Base-by-base conservation (phyloP, 2,113 vertebrate species). In the Rallus limicola region DNA sequence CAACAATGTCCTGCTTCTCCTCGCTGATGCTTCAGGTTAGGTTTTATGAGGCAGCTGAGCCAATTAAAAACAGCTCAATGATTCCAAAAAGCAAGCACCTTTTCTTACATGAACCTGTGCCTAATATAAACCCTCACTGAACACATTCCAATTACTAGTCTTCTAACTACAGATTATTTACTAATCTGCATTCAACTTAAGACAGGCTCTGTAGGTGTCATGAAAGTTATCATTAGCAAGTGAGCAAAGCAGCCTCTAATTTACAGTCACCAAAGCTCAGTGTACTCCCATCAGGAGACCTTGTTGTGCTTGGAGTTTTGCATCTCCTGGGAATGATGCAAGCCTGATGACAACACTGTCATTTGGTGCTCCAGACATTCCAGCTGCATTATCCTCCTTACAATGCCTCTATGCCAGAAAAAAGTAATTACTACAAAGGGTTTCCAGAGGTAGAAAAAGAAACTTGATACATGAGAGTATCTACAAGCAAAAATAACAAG, bases 291-390 rank as follows among this genome's bases (percentile, higher is more conserved):
- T n/a, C 33, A 83, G n/a, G 56, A 79, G 52, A 77, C 76, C 38
- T 59, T 65, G 36, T 6, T 71, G 52, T 81, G 48, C 75, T 71
- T 67, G 21, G 56, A 88, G 52, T 34, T 88, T 33, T 78, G 16
- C 34, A 78, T 34, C 82, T 81, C 60, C 46, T 60, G 68, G 38
- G 64, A 87, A 88, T 64, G 55, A 84, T 81, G 86, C 69, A 90
- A 95, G 69, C 42, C 52, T 53, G 33, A 81, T 90, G 68, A 94
- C 71, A 88, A 67, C 72, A 86, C 0, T 12, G 64, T 56, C 64
- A 67, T 56, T 33, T 52, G 48, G 34, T 64, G 33, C 59, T 90
- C 56, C 79, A 88, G 56, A 90, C 88, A 93, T 92, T 88, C 85
- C 94, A 92, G 48, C 16, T 67, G 79, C 42, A 78, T 58, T 64